Conservation (phyloP, 2,888 invertebrate species). For the Petrolisthes manimaculis region DNA sequence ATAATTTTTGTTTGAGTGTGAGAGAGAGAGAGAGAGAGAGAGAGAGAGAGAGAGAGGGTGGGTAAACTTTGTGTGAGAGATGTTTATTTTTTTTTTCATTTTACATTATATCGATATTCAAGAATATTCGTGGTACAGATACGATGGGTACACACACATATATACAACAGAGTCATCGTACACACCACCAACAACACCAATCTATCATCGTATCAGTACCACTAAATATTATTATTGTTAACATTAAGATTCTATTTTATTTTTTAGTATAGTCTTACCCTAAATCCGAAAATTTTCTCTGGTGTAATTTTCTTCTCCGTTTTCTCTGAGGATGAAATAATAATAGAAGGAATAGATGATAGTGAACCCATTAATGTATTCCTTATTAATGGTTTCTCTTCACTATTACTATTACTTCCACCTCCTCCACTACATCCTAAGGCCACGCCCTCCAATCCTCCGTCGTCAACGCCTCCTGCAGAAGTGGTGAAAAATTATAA, state of each 20-base stretch:
- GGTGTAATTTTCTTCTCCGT: constrained; percentile 35
- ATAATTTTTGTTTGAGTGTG: background rate
- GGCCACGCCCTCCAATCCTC: background rate
- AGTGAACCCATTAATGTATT: constrained; percentile 47
- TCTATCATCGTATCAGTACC: background rate
- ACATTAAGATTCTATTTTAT: background rate
- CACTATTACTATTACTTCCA: too few species aligned
- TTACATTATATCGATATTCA: too few species aligned
- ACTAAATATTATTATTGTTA: too few species aligned
- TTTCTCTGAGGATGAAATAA: constrained; percentile 32
- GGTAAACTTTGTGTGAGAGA: too few species aligned
- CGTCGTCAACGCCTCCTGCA: background rate
- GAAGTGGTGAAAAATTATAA: background rate
- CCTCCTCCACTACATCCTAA: background rate
- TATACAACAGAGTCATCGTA: too few species aligned
- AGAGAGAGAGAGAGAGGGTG: constrained; percentile 16
- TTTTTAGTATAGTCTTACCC: constrained; percentile 22
- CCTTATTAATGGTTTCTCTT: constrained; percentile 10
- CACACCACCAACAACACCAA: background rate
- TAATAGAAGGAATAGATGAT: constrained; percentile 48
- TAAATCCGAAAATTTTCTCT: constrained; percentile 53
- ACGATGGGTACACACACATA: too few species aligned
- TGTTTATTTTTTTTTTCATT: too few species aligned
- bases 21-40: constrained; percentile 17
- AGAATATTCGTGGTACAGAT: too few species aligned